Evolutionary conservation across 1,140 invertebrate genomes (phyloP).

Genomic region (Zaprionus inermis): DNA sequence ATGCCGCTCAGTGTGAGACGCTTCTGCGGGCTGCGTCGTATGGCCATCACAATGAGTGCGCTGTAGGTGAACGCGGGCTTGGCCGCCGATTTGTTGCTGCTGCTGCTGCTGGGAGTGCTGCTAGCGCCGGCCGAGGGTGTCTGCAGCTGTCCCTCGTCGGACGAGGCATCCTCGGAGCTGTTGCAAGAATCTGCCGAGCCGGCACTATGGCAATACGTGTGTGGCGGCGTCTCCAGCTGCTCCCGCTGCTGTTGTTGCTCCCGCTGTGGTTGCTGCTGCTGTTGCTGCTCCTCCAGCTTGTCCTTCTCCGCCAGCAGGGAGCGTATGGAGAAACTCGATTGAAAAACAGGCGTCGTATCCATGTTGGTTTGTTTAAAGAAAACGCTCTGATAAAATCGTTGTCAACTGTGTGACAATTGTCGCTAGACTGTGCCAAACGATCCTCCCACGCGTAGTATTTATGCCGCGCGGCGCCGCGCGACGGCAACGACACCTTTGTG

Average conservation of each 20-base stretch:
- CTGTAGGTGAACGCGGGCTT: constrained; percentile 97
- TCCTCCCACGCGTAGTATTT: neutral
- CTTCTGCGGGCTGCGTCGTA: constrained; percentile 94
- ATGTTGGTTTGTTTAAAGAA: constrained; percentile 5
- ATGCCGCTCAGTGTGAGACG: constrained; percentile 94
- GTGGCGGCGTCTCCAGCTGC: neutral
- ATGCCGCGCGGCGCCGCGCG: constrained; percentile 1
- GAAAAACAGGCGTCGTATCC: constrained; percentile 55
- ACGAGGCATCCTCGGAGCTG: constrained; percentile 55
- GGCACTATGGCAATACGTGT: constrained; percentile 18
- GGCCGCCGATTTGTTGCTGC: constrained; percentile 19
- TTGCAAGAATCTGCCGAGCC: constrained; percentile 30
- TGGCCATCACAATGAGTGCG: constrained; percentile 98
- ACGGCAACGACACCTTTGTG: too few relatives aligned
- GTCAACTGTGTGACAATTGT: neutral
- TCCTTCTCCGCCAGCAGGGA: constrained; percentile 39
- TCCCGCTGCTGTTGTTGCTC: neutral
- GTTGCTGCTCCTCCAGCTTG: neutral
- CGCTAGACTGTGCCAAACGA: neutral
- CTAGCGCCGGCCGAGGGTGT: neutral
- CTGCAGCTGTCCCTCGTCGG: constrained; percentile 41
- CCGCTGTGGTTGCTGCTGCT: neutral
- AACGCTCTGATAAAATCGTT: neutral
- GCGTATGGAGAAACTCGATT: constrained; percentile 67
- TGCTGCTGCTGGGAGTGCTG: constrained; percentile 92